A percentile compares a stretch with the other conserved stretches of the same genome.
phyloP scores from a whole-genome alignment of 2,113 vertebrate genomes.

The Pelmatolapia mariae region DNA sequence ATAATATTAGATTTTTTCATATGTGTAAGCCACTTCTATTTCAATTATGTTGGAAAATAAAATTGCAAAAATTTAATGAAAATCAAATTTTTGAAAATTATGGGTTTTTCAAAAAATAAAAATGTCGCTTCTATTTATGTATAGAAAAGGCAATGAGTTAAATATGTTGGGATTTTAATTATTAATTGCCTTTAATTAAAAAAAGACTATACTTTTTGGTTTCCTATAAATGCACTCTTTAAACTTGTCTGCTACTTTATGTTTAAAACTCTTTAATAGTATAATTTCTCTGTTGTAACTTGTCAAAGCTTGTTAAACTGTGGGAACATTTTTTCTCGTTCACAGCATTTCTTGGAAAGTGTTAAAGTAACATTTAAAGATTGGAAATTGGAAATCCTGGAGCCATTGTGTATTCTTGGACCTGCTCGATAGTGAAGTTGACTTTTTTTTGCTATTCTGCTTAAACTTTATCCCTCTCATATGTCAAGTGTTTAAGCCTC shows the following conservation, averaged over 20 bases:
- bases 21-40: not conserved
- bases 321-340: not conserved
- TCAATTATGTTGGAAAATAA: not conserved
- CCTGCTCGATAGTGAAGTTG: not conserved
- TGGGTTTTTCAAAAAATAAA: not conserved
- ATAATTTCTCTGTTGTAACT: not conserved
- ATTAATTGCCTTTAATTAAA: not conserved
- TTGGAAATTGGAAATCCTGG: not conserved
- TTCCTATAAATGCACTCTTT: not conserved
- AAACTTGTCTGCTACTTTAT: not conserved
- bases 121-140: not conserved
- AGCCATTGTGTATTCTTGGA: not conserved
- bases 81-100: not conserved
- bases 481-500: not conserved
- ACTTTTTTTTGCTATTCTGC: not conserved
- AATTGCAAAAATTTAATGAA: rapidly evolving
- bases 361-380: not conserved
- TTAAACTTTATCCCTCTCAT: not conserved
- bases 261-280: not conserved
- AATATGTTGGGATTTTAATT: not conserved
- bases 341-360: not conserved
- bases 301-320: not conserved
- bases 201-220: not conserved
- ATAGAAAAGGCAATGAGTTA: rapidly evolving
- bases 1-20: not conserved